A percentile compares a stretch with the other conserved stretches of the same genome.
Conservation (phyloP, 2,888 invertebrate genomes). For the Brachyptera putata region DNA sequence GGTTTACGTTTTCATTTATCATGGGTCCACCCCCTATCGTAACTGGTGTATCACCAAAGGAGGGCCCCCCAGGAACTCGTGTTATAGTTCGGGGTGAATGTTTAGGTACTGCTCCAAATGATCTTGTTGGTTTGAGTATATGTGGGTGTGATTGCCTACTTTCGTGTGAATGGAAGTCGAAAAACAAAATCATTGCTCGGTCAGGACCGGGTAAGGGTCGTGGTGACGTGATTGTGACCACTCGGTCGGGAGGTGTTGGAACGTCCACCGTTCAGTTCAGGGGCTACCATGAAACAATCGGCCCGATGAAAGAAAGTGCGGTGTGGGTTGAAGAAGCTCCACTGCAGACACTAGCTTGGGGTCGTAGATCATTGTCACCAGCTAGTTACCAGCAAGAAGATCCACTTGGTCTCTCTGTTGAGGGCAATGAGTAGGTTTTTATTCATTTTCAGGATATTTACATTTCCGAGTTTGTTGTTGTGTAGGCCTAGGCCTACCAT, state of each 20-base stretch:
- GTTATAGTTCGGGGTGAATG: slow-evolving; percentile 95
- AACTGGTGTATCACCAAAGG: slow-evolving; percentile 96
- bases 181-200: slow-evolving; percentile 94
- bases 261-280: slow-evolving; percentile 85
- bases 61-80: slow-evolving; percentile 94
- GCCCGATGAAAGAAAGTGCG: slow-evolving; percentile 94
- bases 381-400: slow-evolving; percentile 86
- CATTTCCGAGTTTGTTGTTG: no score
- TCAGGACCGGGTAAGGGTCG: slow-evolving; percentile 88
- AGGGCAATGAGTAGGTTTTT: slow-evolving; percentile 68
- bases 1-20: no score
- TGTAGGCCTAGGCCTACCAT: no score
- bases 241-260: slow-evolving; percentile 80
- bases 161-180: slow-evolving; percentile 96
- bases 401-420: slow-evolving; percentile 88
- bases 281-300: slow-evolving; percentile 82
- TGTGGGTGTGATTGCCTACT: slow-evolving; percentile 93
- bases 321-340: slow-evolving; percentile 98
- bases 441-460: no score
- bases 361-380: slow-evolving; percentile 79
- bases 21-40: slow-evolving; percentile 63
- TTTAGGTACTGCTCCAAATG: slow-evolving; percentile 78
- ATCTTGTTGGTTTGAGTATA: slow-evolving; percentile 88
- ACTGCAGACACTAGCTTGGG: slow-evolving; percentile 74
- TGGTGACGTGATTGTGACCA: slow-evolving; percentile 88